These are phyloP conservation scores for Anas georgica DNA, from an alignment of 2,797 vertebrate species.

Conservation along the genomic window DNA sequence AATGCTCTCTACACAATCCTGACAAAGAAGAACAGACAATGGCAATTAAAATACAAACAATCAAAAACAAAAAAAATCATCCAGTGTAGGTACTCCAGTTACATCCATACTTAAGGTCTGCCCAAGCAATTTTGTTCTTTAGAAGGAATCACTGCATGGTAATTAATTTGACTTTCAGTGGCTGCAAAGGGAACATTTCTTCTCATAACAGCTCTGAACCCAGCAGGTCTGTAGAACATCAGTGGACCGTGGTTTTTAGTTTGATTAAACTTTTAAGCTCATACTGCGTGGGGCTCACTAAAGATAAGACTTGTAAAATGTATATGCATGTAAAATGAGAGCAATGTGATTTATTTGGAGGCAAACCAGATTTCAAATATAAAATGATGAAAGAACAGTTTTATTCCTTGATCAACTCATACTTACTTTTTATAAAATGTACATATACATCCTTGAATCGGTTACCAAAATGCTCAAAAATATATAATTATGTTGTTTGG, in stretches of 20 bases:
- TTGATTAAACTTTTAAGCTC: slow-evolving; percentile 50
- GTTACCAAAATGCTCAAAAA: slow-evolving; percentile 46
- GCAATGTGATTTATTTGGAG: neutral
- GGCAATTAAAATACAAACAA: neutral
- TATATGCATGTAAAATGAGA: slow-evolving; percentile 10
- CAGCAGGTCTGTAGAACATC: slow-evolving; percentile 23
- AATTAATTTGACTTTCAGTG: slow-evolving; percentile 33
- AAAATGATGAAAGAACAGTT: neutral
- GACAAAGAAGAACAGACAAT: neutral
- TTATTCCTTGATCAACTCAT: neutral
- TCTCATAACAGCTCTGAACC: neutral
- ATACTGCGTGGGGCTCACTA: neutral
- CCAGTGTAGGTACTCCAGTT: neutral
- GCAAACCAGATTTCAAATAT: slow-evolving; percentile 10
- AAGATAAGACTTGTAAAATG: neutral
- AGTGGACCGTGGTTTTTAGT: neutral
- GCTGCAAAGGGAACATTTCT: slow-evolving; percentile 18
- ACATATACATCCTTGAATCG: slow-evolving; percentile 31
- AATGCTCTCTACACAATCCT: neutral
- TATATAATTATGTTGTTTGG: slow-evolving; percentile 59
- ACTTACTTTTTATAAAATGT: neutral
- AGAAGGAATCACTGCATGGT: neutral
- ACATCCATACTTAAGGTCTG: neutral
- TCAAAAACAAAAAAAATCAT: neutral
- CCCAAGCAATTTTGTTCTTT: neutral